These are phyloP conservation scores for Grantiella picta DNA, from an alignment of 2,113 vertebrate genomes.

Conservation along the genomic window DNA sequence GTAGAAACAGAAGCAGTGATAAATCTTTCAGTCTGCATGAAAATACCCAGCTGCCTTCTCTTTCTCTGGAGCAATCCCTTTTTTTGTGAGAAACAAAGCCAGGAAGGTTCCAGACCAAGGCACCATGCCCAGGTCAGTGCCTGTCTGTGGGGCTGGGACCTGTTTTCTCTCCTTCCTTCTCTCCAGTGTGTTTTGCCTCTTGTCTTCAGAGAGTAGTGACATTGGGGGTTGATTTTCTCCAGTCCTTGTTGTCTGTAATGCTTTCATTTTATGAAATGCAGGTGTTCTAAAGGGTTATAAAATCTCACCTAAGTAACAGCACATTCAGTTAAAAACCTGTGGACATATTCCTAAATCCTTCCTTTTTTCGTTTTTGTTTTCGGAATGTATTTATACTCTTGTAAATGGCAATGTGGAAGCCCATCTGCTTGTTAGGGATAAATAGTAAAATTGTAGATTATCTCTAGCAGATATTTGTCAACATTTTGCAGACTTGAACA, in stretches of 20 bases:
- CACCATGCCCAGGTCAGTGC: rapidly evolving
- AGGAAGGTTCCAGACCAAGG: background rate
- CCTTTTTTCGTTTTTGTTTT: background rate
- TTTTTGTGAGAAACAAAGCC: background rate
- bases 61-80: background rate
- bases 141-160: background rate
- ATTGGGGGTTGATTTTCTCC: background rate
- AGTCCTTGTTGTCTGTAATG: background rate
- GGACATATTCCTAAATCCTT: background rate
- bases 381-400: background rate
- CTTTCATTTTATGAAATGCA: background rate
- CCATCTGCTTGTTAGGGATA: slow-evolving; percentile 54
- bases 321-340: background rate
- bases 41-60: background rate
- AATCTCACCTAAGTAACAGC: background rate
- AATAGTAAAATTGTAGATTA: background rate
- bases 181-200: background rate
- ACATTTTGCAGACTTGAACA: background rate
- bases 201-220: background rate
- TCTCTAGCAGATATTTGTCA: slow-evolving; percentile 29
- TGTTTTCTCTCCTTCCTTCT: background rate
- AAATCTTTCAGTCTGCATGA: background rate
- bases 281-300: background rate
- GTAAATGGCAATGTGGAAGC: background rate
- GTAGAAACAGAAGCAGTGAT: background rate